These are phyloP conservation scores for Eulemur coronatus DNA, from an alignment of 2,797 vertebrate genomes.

Conservation along the genomic window DNA sequence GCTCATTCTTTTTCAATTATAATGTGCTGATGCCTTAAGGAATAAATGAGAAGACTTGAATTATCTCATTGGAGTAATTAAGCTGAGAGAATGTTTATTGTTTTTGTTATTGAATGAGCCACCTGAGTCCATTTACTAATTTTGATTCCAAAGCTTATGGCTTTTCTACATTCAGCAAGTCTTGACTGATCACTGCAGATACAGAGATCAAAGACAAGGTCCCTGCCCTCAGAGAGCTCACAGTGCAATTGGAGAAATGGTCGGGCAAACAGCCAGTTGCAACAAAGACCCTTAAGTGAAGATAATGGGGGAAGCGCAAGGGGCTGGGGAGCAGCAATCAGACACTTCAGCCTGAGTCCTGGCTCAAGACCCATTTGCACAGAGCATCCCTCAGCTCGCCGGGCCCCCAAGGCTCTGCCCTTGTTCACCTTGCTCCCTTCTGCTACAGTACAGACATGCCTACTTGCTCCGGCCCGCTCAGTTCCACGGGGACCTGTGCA, in stretches of 20 bases:
- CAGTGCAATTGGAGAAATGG: neutral
- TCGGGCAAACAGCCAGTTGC: neutral
- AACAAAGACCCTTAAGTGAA: neutral
- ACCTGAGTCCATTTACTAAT: neutral
- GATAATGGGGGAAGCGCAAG: neutral
- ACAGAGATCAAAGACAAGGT: neutral
- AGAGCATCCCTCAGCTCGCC: neutral
- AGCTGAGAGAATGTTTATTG: neutral
- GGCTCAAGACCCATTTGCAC: too few species aligned
- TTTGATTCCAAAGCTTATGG: neutral
- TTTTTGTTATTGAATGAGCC: neutral
- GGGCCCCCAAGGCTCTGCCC: neutral
- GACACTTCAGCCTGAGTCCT: neutral
- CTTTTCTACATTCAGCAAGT: neutral
- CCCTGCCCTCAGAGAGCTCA: neutral
- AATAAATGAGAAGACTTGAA: neutral
- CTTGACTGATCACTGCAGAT: neutral
- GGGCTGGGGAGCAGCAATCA: neutral
- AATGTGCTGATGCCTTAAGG: neutral
- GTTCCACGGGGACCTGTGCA: slow-evolving; percentile 90
- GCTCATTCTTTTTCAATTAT: neutral
- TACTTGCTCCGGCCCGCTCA: slow-evolving; percentile 89
- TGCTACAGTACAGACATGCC: slow-evolving; percentile 90
- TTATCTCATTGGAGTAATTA: neutral
- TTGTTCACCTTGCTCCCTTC: neutral